These are phyloP conservation scores for Polypterus bichir DNA, from an alignment of 2,113 vertebrate genomes.

Conservation along the genomic window DNA sequence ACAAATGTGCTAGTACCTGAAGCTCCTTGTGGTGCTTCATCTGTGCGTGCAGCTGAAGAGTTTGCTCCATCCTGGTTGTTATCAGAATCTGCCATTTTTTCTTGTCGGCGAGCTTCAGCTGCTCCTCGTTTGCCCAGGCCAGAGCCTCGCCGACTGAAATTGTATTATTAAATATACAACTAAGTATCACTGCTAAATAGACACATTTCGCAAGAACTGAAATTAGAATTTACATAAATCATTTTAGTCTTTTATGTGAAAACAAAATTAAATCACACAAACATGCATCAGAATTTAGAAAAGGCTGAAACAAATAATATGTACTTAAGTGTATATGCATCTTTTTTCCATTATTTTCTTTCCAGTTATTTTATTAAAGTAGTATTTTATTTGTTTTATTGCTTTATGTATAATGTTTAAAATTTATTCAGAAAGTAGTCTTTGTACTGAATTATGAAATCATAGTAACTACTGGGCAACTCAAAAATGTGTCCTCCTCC, in stretches of 20 bases:
- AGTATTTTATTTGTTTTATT: too few relatives aligned
- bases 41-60: conserved; percentile 81
- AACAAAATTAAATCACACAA: too few relatives aligned
- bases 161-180: conserved; percentile 3
- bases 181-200: too few relatives aligned
- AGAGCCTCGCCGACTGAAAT: conserved; percentile 93
- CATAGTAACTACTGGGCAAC: background rate
- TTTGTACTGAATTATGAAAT: background rate
- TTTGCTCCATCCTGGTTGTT: conserved; percentile 95
- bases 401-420: background rate
- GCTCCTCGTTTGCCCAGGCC: conserved; percentile 98
- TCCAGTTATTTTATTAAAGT: too few relatives aligned
- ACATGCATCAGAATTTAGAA: too few relatives aligned
- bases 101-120: conserved; percentile 96
- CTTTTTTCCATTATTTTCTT: too few relatives aligned
- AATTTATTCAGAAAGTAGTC: background rate
- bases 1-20: conserved; percentile 55
- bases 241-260: too few relatives aligned
- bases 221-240: too few relatives aligned
- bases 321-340: too few relatives aligned
- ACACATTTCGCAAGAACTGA: too few relatives aligned
- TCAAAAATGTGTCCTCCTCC: too few relatives aligned
- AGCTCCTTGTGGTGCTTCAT: conserved; percentile 92
- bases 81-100: conserved; percentile 98
- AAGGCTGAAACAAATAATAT: too few relatives aligned